phyloP scores from a whole-genome alignment of 2,113 vertebrate genomes.

The Platanista minor region DNA sequence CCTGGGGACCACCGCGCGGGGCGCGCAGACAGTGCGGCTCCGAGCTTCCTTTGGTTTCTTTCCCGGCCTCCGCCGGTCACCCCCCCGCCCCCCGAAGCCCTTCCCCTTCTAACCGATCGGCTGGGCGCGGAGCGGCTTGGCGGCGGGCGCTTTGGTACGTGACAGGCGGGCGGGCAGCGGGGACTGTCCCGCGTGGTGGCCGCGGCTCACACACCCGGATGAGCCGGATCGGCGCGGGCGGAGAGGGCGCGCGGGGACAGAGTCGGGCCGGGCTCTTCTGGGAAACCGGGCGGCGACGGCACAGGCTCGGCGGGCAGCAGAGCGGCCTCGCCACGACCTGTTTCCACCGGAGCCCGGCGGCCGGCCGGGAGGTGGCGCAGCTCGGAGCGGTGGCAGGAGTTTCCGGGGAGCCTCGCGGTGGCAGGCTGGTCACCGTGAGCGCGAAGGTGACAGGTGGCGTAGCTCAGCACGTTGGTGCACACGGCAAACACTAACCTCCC shows the following conservation, averaged over 20 bases:
- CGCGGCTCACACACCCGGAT: constrained; percentile 69
- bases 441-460: neutral
- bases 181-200: constrained; percentile 66
- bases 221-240: constrained; percentile 56
- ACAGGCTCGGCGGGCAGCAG: constrained; percentile 14
- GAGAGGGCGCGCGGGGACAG: constrained; percentile 78
- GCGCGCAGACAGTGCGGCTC: constrained; percentile 77
- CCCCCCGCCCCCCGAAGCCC: constrained; percentile 75
- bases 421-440: neutral
- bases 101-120: constrained; percentile 80
- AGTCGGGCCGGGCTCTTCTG: constrained; percentile 64
- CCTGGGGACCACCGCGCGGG: neutral
- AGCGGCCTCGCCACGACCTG: neutral
- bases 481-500: constrained; percentile 71
- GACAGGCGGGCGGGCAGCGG: constrained; percentile 80
- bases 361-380: constrained; percentile 67
- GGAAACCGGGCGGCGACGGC: constrained; percentile 44
- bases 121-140: constrained; percentile 81
- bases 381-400: constrained; percentile 41
- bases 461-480: constrained; percentile 49
- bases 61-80: constrained; percentile 60
- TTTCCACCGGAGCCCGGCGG: constrained; percentile 4
- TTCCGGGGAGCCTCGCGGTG: constrained; percentile 56
- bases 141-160: constrained; percentile 79
- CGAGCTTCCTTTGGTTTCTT: constrained; percentile 53